Evolutionary conservation across 1,140 invertebrate genomes (phyloP), one percentile per base, ranked within the genome.

Genomic region (Drosophila serrata): DNA sequence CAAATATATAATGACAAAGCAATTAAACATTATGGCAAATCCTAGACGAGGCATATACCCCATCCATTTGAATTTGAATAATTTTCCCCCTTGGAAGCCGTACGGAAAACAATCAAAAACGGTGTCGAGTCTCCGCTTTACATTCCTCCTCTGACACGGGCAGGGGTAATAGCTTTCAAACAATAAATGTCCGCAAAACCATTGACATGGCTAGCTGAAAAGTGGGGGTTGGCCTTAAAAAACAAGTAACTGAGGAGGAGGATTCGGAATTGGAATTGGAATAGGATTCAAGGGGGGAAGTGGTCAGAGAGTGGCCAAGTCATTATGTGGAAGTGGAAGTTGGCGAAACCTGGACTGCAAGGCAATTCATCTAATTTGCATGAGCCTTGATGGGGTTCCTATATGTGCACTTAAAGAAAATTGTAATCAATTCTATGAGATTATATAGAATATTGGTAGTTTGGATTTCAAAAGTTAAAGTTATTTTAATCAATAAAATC

Each of bases 301-400:
- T 59, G 73, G 59, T 55, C 76, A 80, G 67, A 72, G 80, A 72
- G 70, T 85, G 81, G 78, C 81, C 82, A 85, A 86, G 82, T 81
- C 82, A 86, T 86, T 86, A 82, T 80, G 61, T 80, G 61, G 59
- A 55, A 60, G 69, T 59, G 64, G 65, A 73, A 82, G 77, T 75
- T 58, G 79, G 51, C 76, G 64, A 85, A 60, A 81, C 79, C 81
- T 81, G 77, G 88, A 75, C 85, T 82, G 86, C 82, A 79, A 91
- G 91, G 91, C 91, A 92, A 92, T 92, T 92, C 91, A 92, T 92
- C 91, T 92, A 92, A 92, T 92, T 92, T 92, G 91, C 91, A 92
- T 92, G 87, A 88, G 80, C 59, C 67, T 72, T 78, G 56, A 64
- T 72, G 59, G 51, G 55, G 67, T 63, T 72, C 43, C 69, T 69